These are phyloP conservation scores for Rhopalosiphum nymphaeae DNA, from an alignment of 2,888 invertebrate genomes.

Conservation along the genomic window DNA sequence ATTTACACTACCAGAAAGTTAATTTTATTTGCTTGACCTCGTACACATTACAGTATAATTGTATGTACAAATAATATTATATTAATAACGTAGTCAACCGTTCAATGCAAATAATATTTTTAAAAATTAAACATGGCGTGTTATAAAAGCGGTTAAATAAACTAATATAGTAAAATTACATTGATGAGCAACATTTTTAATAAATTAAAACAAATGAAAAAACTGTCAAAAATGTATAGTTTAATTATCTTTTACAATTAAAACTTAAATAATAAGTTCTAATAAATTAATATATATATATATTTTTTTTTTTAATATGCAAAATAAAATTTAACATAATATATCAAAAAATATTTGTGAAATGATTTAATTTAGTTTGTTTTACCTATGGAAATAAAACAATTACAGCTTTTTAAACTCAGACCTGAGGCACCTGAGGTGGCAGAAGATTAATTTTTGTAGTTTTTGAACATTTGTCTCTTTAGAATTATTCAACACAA, in stretches of 20 bases:
- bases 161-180: neutral
- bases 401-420: neutral
- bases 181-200: neutral
- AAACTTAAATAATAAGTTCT: neutral
- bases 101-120: neutral
- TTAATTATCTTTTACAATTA: neutral
- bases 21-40: neutral
- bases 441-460: constrained; percentile 47
- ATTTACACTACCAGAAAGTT: neutral
- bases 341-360: neutral
- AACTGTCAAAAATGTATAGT: neutral
- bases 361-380: constrained; percentile 10
- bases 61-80: neutral
- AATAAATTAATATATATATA: neutral
- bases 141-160: neutral
- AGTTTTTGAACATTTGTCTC: neutral
- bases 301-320: neutral
- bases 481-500: neutral
- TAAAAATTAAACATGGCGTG: neutral
- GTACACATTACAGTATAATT: neutral
- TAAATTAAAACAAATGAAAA: neutral
- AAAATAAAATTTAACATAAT: neutral
- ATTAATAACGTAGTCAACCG: neutral
- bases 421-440: neutral
- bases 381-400: neutral